Percentiles rank a stretch among this genome's conserved stretches.
phyloP scores from a whole-genome alignment of 2,113 vertebrate species.

The Channa maculata region DNA sequence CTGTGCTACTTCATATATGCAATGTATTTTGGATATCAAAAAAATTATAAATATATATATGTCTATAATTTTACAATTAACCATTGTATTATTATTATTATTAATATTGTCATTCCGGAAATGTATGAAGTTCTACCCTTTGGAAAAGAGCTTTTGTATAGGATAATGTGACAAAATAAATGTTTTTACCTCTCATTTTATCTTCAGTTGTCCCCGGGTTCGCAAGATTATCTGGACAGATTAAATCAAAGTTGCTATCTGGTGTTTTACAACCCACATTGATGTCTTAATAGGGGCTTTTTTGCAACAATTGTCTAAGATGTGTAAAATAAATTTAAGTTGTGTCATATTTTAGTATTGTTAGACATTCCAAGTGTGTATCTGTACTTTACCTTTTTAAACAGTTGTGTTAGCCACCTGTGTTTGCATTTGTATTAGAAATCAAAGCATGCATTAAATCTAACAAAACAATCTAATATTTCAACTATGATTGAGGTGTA shows the following conservation, averaged over 20 bases:
- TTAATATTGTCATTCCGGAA: slow-evolving; percentile 80
- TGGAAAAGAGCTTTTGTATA: slow-evolving; percentile 90
- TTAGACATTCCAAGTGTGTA: too few species aligned
- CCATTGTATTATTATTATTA: slow-evolving; percentile 83
- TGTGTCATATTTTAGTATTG: too few species aligned
- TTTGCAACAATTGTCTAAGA: too few species aligned
- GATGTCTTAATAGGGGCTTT: too few species aligned
- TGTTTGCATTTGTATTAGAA: not conserved
- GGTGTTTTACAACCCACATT: not conserved
- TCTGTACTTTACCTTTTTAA: too few species aligned
- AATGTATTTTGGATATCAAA: slow-evolving; percentile 95
- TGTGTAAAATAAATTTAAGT: too few species aligned
- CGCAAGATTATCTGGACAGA: not conserved
- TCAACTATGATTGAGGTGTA: not conserved
- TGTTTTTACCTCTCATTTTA: slow-evolving; percentile 85
- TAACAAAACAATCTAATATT: not conserved
- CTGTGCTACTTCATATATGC: slow-evolving; percentile 93
- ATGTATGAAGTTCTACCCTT: slow-evolving; percentile 89
- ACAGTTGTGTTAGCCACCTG: not conserved
- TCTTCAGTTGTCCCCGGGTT: slow-evolving; percentile 30
- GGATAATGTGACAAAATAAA: slow-evolving; percentile 94
- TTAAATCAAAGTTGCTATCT: not conserved
- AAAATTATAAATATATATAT: slow-evolving; percentile 77
- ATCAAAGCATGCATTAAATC: not conserved
- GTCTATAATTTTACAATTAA: slow-evolving; percentile 93